phyloP scores from a whole-genome alignment of 2,113 vertebrate species.

The Cyanistes caeruleus region DNA sequence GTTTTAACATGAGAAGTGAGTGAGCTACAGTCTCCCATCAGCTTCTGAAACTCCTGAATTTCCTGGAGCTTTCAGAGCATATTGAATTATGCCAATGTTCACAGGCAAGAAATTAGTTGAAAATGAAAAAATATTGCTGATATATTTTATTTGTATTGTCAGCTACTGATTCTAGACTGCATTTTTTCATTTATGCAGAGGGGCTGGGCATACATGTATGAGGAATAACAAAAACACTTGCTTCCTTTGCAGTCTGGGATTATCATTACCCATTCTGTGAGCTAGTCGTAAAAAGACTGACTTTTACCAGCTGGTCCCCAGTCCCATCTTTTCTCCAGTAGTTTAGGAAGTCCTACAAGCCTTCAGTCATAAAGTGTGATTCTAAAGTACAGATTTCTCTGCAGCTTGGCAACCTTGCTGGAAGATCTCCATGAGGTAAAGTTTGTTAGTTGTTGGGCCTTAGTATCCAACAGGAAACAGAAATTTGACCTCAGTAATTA shows the following conservation, averaged over 20 bases:
- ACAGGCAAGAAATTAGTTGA: not conserved
- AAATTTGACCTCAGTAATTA: not conserved
- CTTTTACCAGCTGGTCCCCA: not conserved
- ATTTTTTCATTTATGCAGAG: not conserved
- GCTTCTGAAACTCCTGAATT: not conserved
- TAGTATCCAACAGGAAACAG: not conserved
- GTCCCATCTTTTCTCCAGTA: not conserved
- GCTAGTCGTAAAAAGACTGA: not conserved
- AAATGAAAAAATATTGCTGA: not conserved
- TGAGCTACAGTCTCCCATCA: not conserved
- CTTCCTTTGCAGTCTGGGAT: not conserved
- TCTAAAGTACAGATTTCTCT: no score
- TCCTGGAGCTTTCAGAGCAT: not conserved
- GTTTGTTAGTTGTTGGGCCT: not conserved
- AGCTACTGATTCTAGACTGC: not conserved
- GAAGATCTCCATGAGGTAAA: not conserved
- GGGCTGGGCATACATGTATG: not conserved
- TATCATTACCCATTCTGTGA: not conserved
- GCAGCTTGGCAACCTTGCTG: not conserved
- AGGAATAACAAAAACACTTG: not conserved
- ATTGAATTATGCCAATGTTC: not conserved
- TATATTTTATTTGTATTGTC: not conserved
- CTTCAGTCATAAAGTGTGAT: not conserved
- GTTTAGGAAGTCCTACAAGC: not conserved
- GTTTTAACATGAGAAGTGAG: not conserved